Evolutionary conservation across 1,140 invertebrate species (phyloP), one percentile per base, ranked within the genome.

Genomic region (Megalonaias nervosa): DNA sequence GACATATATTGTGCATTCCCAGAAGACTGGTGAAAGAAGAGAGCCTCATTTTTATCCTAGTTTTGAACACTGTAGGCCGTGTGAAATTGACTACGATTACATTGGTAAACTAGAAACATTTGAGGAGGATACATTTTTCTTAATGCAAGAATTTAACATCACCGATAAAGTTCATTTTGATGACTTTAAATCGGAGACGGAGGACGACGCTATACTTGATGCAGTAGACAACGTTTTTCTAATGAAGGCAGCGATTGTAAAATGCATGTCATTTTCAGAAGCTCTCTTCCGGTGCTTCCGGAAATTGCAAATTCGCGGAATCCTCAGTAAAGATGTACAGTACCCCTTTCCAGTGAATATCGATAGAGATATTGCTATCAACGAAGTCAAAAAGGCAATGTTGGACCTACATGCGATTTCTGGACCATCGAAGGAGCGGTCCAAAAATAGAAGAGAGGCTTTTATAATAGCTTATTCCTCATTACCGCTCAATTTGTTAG

Each of bases 11-110:
- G 81, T 88, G 17, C 75, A 84, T 71, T 82, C 83, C 0, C 83
- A 86, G 31, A 76, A 78, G 15, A 79, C 72, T 11, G 84, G 86
- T 66, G 67, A 81, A 23, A 26, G 77, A 15, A 66, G 86, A 17
- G 84, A 88, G 72, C 82, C 80, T 0, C 85, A 89, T 70, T 85
- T 86, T 79, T 81, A 81, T 4, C 84, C 86, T 1, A 84, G 79
- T 48, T 88, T 84, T 67, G 83, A 86, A 15, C 82, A 78, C 57
- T 86, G 85, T 75, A 70, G 78, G n/a, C 82, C 83, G 23, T 84
- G 85, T 62, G 71, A 83, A 26, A 64, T 84, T 17, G 59, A 70
- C n/a, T 86, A 77, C 57, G 62, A 81, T 62, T 59, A 83, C 59
- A 72, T 84, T n/a, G 85, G 83, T 17, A 86, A 83, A 67, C 57